Evolutionary conservation across 1,140 invertebrate species (phyloP).

Genomic region (Macrobrachium nipponense): DNA sequence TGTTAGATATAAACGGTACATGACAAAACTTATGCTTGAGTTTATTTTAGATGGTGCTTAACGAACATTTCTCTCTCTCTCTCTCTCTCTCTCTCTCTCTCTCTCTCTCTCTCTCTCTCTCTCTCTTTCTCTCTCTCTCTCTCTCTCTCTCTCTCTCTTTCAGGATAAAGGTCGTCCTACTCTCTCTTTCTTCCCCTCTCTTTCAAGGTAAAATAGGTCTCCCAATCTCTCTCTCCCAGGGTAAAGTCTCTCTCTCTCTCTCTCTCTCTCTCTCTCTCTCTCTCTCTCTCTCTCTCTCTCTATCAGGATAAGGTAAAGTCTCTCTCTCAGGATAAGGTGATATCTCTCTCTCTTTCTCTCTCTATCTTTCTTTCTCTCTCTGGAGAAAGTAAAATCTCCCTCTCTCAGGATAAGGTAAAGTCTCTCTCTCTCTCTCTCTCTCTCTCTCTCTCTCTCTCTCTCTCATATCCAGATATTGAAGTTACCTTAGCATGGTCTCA

Average conservation of each 20-base stretch:
- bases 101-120: constrained; percentile 22
- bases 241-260: background rate
- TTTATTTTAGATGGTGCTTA: too few species aligned
- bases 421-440: background rate
- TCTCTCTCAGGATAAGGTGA: too few species aligned
- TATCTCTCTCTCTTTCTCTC: background rate
- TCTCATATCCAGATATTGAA: background rate
- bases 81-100: constrained; percentile 10
- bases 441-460: background rate
- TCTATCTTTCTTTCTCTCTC: background rate
- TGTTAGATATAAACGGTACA: background rate
- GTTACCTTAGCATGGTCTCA: too few species aligned
- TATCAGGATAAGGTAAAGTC: background rate
- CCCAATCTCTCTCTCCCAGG: background rate
- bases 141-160: constrained; percentile 5
- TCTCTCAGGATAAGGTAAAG: too few species aligned
- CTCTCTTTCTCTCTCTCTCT: constrained; percentile 1
- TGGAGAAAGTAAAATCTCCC: too few species aligned
- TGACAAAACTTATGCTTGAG: too few species aligned
- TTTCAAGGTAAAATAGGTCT: too few species aligned
- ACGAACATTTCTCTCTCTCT: too few species aligned
- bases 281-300: constrained; percentile 17
- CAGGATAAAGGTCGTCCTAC: too few species aligned
- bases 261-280: constrained; percentile 19
- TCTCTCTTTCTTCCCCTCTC: background rate